A percentile compares a stretch with the other conserved stretches of the same genome.
Conservation (phyloP, 2,113 vertebrate species). For the Todiramphus chloris region DNA sequence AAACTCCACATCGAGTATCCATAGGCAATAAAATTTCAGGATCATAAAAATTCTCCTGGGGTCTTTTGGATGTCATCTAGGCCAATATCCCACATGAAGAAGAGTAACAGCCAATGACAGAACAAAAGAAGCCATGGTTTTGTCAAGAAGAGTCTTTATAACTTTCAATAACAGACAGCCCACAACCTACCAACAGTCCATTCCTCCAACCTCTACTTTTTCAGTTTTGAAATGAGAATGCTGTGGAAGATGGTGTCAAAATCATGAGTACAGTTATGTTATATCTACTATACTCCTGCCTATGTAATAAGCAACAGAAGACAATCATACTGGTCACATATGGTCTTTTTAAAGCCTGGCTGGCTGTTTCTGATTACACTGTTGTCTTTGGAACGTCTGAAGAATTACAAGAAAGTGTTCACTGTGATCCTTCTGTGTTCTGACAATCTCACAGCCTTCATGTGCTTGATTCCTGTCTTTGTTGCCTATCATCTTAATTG, state of each 20-base stretch:
- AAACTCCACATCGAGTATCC: not conserved
- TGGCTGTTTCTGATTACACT: not conserved
- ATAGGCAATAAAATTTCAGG: not conserved
- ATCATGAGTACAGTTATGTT: not conserved
- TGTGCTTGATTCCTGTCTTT: not conserved
- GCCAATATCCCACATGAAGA: not conserved
- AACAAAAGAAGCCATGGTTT: not conserved
- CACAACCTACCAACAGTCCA: not conserved
- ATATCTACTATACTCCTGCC: not conserved
- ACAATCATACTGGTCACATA: not conserved
- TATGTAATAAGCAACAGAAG: not conserved
- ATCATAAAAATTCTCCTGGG: not conserved
- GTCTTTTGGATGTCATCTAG: not conserved
- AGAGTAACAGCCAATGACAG: not conserved
- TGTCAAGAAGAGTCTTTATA: not conserved
- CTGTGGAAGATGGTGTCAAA: not conserved
- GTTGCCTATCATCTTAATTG: not conserved
- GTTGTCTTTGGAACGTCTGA: not conserved
- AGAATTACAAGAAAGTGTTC: not conserved
- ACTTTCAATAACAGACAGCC: not conserved
- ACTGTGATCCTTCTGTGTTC: not conserved
- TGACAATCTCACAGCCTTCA: not conserved
- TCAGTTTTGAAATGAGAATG: not conserved
- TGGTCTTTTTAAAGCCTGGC: accelerated
- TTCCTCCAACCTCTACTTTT: not conserved